Evolutionary conservation across 2,797 vertebrate genomes (phyloP), one percentile per base, ranked within the genome.

Genomic region (Rhabdomys pumilio): DNA sequence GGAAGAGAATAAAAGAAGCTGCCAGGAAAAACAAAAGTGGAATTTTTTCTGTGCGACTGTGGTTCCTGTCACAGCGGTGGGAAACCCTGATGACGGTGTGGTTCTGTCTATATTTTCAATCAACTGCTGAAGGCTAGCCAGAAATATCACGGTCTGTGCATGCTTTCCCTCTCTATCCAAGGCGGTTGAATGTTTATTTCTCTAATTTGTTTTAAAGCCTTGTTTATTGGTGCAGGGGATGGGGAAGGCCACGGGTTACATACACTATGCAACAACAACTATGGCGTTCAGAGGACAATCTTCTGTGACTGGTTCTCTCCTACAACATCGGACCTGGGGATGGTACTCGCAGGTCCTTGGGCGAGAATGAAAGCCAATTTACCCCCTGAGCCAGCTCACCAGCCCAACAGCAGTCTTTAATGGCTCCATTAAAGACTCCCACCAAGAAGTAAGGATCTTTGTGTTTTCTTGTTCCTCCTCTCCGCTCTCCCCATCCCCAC

Each of bases 131-230:
- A 55, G n/a, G 85, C 50, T 38, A 19, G 44, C 47, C 63, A 38
- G 84, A 55, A 72, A 38, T 24, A 38, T 22, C n/a, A 7, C 1
- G 0, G 29, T 20, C 4, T 2, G 3, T 1, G 15, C 9, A 3
- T 19, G 38, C 81, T 84, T 65, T 65, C 41, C 15, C 61, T 69
- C 31, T 84, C 31, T 84, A 17, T 14, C 65, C 34, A 86, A 69
- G 44, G 6, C 6, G 1, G 63, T 22, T 50, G 31, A 6, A 34
- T 50, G 20, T 86, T 50, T n/a, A 7, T 50, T n/a, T 67, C 29
- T 82, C 29, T 19, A 44, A 53, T 47, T 67, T 67, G 38, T 69
- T 69, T 38, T 53, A 53, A 53, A 69, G 12, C 22, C 13, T n/a
- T 53, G 50, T 69, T 86, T n/a, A n/a, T 69, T 53, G 84, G 34